These are phyloP conservation scores for Palythoa caribaeorum DNA, from an alignment of 92 coral and sea anemone genomes.

Conservation along the genomic window DNA sequence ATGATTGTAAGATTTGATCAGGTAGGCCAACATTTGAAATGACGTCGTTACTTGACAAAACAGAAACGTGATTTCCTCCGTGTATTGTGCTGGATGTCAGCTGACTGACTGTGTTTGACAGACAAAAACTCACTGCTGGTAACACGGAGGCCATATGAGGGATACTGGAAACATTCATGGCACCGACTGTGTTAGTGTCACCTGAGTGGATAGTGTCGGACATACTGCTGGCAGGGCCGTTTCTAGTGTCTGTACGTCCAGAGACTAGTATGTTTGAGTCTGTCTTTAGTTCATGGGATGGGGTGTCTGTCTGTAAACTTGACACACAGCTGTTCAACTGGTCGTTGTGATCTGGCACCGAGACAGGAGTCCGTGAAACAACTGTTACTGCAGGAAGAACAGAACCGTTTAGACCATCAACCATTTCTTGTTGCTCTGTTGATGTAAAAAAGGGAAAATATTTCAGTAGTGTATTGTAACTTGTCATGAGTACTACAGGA, in stretches of 20 bases:
- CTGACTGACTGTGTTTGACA: conserved; percentile 28
- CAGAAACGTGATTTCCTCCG: conserved; percentile 40
- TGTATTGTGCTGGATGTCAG: conserved; percentile 37
- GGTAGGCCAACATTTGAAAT: conserved; percentile 92
- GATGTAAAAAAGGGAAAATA: not conserved
- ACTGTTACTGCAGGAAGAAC: conserved; percentile 69
- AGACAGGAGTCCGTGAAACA: conserved; percentile 42
- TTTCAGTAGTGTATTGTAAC: not conserved
- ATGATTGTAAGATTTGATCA: conserved; percentile 90
- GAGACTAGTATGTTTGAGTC: not conserved
- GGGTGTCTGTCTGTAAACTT: not conserved
- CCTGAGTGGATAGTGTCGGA: not conserved
- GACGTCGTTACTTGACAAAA: conserved; percentile 64
- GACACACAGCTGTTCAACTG: conserved; percentile 3
- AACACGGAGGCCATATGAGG: conserved; percentile 12
- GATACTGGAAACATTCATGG: conserved; percentile 9
- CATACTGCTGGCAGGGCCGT: not conserved
- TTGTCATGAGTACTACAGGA: too few species aligned
- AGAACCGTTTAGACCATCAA: conserved; percentile 79
- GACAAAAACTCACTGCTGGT: conserved; percentile 28
- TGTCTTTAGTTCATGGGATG: conserved; percentile 23
- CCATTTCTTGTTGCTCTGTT: conserved; percentile 86
- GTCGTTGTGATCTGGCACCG: not conserved
- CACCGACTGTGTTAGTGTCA: not conserved
- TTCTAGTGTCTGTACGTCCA: conserved; percentile 19